These are phyloP conservation scores for Ailurus styani DNA, from an alignment of 2,113 vertebrate species.

Conservation along the genomic window DNA sequence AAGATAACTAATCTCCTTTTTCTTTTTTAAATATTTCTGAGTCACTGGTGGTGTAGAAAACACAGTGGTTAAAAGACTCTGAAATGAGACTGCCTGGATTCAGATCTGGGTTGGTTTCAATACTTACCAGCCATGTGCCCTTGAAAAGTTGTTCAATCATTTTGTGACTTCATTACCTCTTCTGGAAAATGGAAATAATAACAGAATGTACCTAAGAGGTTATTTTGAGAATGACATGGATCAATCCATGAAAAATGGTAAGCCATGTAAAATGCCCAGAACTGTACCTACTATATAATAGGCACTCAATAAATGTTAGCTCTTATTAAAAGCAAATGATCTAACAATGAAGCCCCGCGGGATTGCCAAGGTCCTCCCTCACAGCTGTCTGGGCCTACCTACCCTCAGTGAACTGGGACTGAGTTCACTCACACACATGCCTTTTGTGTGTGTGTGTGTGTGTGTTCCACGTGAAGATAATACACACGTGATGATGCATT, in stretches of 20 bases:
- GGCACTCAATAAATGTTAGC: neutral
- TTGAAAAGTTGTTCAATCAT: neutral
- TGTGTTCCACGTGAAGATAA: neutral
- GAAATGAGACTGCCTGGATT: neutral
- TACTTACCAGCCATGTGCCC: neutral
- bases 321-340: neutral
- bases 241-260: neutral
- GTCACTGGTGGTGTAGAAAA: neutral
- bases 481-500: neutral
- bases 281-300: neutral
- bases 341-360: neutral
- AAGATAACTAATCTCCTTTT: neutral
- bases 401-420: neutral
- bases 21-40: neutral
- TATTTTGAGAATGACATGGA: neutral
- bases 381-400: neutral
- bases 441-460: neutral
- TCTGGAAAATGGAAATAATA: conserved; percentile 1
- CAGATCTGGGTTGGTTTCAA: neutral
- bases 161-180: neutral
- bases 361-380: neutral
- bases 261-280: neutral
- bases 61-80: neutral
- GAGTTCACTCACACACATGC: neutral
- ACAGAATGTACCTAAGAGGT: neutral